Evolutionary conservation across 1,140 invertebrate species (phyloP), one percentile per base, ranked within the genome.

Genomic region (Conus ventricosus): DNA sequence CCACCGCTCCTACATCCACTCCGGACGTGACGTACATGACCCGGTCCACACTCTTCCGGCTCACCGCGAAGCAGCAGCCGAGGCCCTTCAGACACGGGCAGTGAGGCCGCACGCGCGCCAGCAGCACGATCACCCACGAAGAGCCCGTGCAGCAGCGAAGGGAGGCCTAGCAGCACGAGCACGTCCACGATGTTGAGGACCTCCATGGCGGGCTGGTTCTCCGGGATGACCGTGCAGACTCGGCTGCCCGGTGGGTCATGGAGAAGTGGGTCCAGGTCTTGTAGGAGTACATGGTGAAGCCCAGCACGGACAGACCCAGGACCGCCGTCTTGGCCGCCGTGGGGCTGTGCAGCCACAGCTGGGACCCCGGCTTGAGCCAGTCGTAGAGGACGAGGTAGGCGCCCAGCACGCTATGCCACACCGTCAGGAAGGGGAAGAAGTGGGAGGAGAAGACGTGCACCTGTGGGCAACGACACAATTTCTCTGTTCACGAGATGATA

Each of bases 221-320:
- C 92, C 6, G 91, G 91, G 85, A 93, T 86, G 13, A 92, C 89
- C 2, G 87, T 92, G 80, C 92, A 93, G 8, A 90, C 85, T 10
- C 84, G 53, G 6, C 53, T 23, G 23, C 90, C 17, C 81, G 67
- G 5, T 89, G 82, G 0, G 25, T 75, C 10, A 90, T 25, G 20
- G 91, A 25, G 15, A 90, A 88, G 85, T 92, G 89, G 92, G 92
- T 93, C 92, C 92, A 93, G 13, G 92, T 92, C 83, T 93, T 93
- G 90, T 92, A 93, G 5, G 92, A 90, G 78, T 92, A 92, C 55
- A 92, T 83, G 13, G 92, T 93, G 85, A 93, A 91, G 4, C 90
- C 84, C 63, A 92, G 90, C 7, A 93, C 82, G 25, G 89, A 88
- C 27, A 91, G 71, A 23, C 87, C 90, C 20, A 92, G 84, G 5